phyloP scores from a whole-genome alignment of 2,113 vertebrate species.

The Platichthys flesus region DNA sequence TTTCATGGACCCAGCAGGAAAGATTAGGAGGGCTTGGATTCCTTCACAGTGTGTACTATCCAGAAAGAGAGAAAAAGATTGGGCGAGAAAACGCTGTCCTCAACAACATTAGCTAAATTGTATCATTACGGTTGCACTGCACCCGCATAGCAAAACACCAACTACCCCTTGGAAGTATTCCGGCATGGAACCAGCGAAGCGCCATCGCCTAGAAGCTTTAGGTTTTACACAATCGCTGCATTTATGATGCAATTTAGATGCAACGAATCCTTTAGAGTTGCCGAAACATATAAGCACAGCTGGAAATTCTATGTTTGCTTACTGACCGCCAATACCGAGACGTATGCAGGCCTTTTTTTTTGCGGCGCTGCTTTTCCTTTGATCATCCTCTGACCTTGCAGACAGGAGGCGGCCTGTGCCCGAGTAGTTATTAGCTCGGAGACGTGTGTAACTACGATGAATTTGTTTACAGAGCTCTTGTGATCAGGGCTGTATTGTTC shows the following conservation, averaged over 20 bases:
- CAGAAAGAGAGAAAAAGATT: background rate
- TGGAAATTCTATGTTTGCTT: background rate
- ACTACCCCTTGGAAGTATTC: background rate
- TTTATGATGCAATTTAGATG: constrained; percentile 30
- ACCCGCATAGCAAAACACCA: constrained; percentile 12
- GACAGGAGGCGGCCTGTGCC: background rate
- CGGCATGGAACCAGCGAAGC: constrained; percentile 8
- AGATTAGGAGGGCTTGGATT: background rate
- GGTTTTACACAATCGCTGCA: constrained; percentile 12
- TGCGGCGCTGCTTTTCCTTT: background rate
- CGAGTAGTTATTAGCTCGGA: background rate
- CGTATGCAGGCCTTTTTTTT: background rate
- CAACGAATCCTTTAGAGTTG: constrained; percentile 11
- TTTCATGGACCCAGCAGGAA: background rate
- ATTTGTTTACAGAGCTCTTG: constrained; percentile 49
- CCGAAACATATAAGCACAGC: background rate
- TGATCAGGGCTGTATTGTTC: constrained; percentile 45
- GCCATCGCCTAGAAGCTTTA: constrained; percentile 18
- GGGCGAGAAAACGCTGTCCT: constrained; percentile 17
- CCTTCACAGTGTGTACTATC: background rate
- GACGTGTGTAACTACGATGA: constrained; percentile 42
- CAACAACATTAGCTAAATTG: constrained; percentile 34
- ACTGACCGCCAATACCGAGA: background rate
- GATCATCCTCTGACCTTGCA: background rate
- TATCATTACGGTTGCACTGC: constrained; percentile 21